These are phyloP conservation scores for Orthonevra nobilis DNA, from an alignment of 2,888 invertebrate species.

Conservation along the genomic window DNA sequence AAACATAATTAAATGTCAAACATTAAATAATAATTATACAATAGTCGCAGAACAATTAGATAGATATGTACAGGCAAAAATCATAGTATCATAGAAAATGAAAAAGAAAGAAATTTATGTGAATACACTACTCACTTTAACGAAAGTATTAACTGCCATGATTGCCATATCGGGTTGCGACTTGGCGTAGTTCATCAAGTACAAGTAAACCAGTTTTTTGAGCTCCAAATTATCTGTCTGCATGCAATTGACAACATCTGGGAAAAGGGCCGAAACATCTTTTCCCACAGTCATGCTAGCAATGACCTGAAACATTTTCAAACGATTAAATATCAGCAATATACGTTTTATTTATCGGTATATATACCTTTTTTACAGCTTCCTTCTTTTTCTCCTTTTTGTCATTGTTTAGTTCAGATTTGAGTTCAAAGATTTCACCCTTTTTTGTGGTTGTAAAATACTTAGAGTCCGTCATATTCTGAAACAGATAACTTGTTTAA, in stretches of 20 bases:
- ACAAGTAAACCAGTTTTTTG: conserved; percentile 98
- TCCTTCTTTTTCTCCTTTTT: conserved; percentile 99
- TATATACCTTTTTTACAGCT: conserved; percentile 96
- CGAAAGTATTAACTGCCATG: conserved; percentile 99
- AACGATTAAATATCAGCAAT: conserved; percentile 41
- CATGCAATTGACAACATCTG: conserved; percentile 99
- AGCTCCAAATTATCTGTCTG: conserved; percentile 99
- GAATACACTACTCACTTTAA: conserved; percentile 88
- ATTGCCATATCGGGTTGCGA: conserved; percentile 99
- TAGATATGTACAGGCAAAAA: conserved; percentile 1
- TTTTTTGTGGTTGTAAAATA: conserved; percentile 99
- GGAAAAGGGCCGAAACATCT: conserved; percentile 98
- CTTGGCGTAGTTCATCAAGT: conserved; percentile 99
- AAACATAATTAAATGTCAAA: too few relatives aligned
- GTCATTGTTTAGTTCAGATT: conserved; percentile 99
- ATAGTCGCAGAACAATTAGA: background rate
- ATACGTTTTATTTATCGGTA: background rate
- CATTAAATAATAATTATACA: background rate
- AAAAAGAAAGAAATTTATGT: too few relatives aligned
- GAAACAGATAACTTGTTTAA: background rate
- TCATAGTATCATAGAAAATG: conserved; percentile 1
- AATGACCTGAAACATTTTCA: conserved; percentile 87
- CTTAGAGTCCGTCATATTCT: conserved; percentile 97
- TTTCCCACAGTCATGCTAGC: conserved; percentile 99
- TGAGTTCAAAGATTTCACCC: conserved; percentile 99